Evolutionary conservation across 2,113 vertebrate genomes (phyloP), one percentile per base, ranked within the genome.

Genomic region (Butorides virescens): DNA sequence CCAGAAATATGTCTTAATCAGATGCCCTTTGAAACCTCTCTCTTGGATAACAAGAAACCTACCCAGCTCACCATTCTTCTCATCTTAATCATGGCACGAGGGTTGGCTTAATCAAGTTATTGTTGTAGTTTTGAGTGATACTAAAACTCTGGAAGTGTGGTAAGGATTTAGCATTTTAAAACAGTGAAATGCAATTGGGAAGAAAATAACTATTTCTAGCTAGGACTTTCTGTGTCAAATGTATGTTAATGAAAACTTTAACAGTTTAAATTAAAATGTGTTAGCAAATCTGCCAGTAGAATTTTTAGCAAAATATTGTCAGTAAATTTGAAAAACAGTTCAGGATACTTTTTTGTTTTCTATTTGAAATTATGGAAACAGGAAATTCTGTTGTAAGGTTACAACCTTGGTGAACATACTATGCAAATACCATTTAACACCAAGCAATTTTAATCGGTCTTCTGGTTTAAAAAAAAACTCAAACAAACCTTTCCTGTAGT

Each of bases 221-320:
- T 79, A 67, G 70, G 84, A 58, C 68, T 81, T 88, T 72, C 53
- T 78, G 89, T 94, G 95, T 93, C 95, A 97, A 93, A 62, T 44
- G 36, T 79, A 75, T 93, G 86, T 72, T 95, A 86, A 90, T 67
- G 77, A 82, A 97, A 97, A 96, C 92, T 95, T 88, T 97, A 94
- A 90, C 96, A 95, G 94, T 93, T 92, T 89, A 71, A 97, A 92
- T 77, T 70, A 88, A 97, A 97, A 80, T 86, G n/a, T 46, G 93
- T 90, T 75, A 83, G 83, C 95, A 97, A 94, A 97, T 95, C 88
- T 93, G 95, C 73, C 52, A 36, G 88, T 61, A 77, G 87, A 63
- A 76, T 94, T 94, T 93, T 59, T 63, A 88, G 85, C 86, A 95
- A 76, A 65, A 96, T 92, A 68, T 37, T 68, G 74, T 52, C 82